Evolutionary conservation across 35 echinoderm and acorn worm genomes (phyloP).

Genomic region (Heliocidaris tuberculata): DNA sequence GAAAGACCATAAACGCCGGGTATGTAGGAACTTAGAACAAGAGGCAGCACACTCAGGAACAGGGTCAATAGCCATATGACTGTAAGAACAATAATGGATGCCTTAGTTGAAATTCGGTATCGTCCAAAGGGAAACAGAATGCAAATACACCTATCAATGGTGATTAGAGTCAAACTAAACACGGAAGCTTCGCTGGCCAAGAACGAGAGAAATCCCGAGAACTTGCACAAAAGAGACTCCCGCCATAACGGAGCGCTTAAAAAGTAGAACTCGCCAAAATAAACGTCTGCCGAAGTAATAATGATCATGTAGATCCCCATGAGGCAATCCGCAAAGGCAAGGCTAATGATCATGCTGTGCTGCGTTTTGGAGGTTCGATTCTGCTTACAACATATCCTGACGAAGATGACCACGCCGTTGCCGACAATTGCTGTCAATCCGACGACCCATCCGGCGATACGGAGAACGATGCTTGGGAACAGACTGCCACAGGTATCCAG

Average conservation of each 20-base stretch:
- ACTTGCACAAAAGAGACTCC: slow-evolving; percentile 61
- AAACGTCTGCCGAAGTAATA: slow-evolving; percentile 61
- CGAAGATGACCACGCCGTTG: slow-evolving; percentile 67
- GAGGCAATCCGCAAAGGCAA: slow-evolving; percentile 73
- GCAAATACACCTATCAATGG: slow-evolving; percentile 79
- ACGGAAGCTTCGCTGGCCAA: slow-evolving; percentile 76
- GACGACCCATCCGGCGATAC: slow-evolving; percentile 72
- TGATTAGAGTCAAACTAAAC: slow-evolving; percentile 70
- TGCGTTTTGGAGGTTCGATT: neutral
- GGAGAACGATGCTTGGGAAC: slow-evolving; percentile 49
- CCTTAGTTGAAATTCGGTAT: slow-evolving; percentile 40
- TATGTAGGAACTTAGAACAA: slow-evolving; percentile 37
- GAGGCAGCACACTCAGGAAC: slow-evolving; percentile 41
- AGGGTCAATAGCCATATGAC: slow-evolving; percentile 56
- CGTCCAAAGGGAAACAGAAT: slow-evolving; percentile 83
- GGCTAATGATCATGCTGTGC: slow-evolving; percentile 58
- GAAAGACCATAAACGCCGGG: slow-evolving; percentile 68
- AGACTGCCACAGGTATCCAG: slow-evolving; percentile 56
- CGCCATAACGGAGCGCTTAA: slow-evolving; percentile 61
- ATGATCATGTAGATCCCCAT: slow-evolving; percentile 88
- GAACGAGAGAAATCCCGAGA: slow-evolving; percentile 61
- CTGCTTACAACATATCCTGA: slow-evolving; percentile 21
- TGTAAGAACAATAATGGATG: neutral
- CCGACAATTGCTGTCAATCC: slow-evolving; percentile 71
- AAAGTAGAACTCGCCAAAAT: slow-evolving; percentile 65